Conservation (phyloP, 1,140 invertebrate species). For the Oncopodura yosiiana region DNA sequence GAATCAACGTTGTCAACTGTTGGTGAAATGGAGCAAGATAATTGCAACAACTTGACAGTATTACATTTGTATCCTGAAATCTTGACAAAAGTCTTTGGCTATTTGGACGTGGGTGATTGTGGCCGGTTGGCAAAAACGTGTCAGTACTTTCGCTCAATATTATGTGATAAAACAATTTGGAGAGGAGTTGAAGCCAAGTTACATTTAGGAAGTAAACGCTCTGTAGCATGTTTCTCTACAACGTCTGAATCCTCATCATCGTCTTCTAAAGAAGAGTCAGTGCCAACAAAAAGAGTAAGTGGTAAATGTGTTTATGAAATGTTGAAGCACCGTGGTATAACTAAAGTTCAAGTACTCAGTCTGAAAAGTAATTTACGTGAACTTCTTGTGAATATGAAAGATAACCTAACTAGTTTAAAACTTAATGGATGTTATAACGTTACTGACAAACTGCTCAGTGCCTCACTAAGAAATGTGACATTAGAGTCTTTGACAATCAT, state of each 20-base stretch:
- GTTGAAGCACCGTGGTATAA: conserved; percentile 74
- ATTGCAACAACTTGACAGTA: too few relatives aligned
- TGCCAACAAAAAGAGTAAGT: too few relatives aligned
- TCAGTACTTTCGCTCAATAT: conserved; percentile 73
- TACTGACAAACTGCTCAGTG: conserved; percentile 70
- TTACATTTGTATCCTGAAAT: conserved; percentile 92
- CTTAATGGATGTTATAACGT: conserved; percentile 88
- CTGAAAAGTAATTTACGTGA: conserved; percentile 72
- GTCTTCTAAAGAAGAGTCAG: too few relatives aligned
- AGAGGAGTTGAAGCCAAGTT: conserved; percentile 80
- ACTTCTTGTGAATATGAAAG: conserved; percentile 72
- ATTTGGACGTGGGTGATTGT: conserved; percentile 76
- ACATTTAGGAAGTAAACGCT: conserved; percentile 63
- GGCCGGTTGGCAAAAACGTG: conserved; percentile 84
- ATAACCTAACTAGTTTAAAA: conserved; percentile 73
- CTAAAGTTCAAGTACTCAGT: conserved; percentile 78
- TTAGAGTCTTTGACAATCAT: conserved; percentile 53
- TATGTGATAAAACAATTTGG: conserved; percentile 82
- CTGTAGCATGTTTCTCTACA: too few relatives aligned
- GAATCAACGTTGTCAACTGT: too few relatives aligned
- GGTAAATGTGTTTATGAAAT: conserved; percentile 79
- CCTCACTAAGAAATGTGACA: conserved; percentile 44
- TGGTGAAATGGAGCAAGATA: too few relatives aligned
- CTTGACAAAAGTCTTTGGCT: conserved; percentile 79
- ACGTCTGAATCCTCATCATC: too few relatives aligned